Percentiles rank a stretch among this genome's conserved stretches.
These are phyloP conservation scores for Botia kubotai DNA, from an alignment of 2,797 vertebrate species.

Conservation along the genomic window DNA sequence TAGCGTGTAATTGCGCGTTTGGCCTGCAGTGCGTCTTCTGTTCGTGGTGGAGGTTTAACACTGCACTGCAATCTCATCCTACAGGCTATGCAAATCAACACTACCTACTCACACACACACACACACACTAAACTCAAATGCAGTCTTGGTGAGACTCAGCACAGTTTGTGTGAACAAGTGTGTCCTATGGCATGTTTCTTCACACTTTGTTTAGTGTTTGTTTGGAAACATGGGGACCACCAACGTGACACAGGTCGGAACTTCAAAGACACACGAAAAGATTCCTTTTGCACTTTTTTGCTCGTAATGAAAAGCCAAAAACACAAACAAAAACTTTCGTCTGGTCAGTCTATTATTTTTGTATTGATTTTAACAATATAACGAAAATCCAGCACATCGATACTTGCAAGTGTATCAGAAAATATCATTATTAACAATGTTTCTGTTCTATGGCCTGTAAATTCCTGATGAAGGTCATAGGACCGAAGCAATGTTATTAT, in stretches of 20 bases:
- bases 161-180: conserved; percentile 32
- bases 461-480: no score
- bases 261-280: conserved; percentile 54
- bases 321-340: neutral
- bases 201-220: conserved; percentile 77
- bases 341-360: no score
- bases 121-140: conserved; percentile 23
- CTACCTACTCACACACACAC: conserved; percentile 40
- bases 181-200: conserved; percentile 56
- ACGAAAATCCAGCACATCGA: no score
- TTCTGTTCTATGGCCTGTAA: no score
- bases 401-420: no score
- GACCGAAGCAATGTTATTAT: no score
- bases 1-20: conserved; percentile 54
- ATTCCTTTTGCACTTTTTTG: conserved; percentile 36
- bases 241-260: conserved; percentile 66
- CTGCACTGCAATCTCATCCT: conserved; percentile 48
- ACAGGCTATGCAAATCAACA: conserved; percentile 55
- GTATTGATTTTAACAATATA: no score
- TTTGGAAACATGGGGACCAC: conserved; percentile 74
- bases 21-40: conserved; percentile 40
- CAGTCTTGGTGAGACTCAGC: conserved; percentile 39
- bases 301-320: conserved; percentile 39
- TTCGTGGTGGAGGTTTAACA: conserved; percentile 27
- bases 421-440: no score